These are phyloP conservation scores for Sicus ferrugineus DNA, from an alignment of 2,888 invertebrate genomes.

Conservation along the genomic window DNA sequence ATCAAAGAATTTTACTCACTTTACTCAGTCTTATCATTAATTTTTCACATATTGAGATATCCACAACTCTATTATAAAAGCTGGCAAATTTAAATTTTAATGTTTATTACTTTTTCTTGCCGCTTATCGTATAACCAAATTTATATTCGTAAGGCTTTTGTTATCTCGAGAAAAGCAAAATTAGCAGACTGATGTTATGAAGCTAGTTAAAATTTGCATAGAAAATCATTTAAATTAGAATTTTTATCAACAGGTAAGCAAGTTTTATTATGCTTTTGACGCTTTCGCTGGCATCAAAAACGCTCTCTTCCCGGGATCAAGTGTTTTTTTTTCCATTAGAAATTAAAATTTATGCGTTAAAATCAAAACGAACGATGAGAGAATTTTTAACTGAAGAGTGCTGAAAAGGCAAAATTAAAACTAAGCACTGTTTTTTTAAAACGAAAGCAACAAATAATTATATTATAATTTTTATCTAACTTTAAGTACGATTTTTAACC, in stretches of 20 bases:
- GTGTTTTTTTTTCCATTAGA: slow-evolving; percentile 52
- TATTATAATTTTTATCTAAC: no score
- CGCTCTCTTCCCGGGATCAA: no score
- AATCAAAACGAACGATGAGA: slow-evolving; percentile 28
- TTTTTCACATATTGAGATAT: no score
- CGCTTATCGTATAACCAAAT: no score
- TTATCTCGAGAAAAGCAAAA: neutral
- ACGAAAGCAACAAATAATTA: no score
- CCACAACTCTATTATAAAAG: no score
- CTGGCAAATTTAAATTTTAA: no score
- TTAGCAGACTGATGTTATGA: neutral
- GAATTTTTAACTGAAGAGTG: no score
- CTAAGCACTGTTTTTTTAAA: neutral
- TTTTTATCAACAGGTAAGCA: slow-evolving; percentile 28
- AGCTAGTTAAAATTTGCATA: slow-evolving; percentile 18
- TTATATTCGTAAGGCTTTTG: no score
- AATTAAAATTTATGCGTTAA: slow-evolving; percentile 47
- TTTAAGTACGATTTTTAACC: neutral
- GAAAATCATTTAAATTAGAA: slow-evolving; percentile 21
- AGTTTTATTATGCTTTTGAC: slow-evolving; percentile 26
- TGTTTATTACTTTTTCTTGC: no score
- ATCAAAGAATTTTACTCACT: no score
- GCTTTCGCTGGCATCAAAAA: slow-evolving; percentile 10
- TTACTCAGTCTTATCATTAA: no score
- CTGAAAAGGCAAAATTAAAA: slow-evolving; percentile 1